phyloP scores from a whole-genome alignment of 2,888 invertebrate genomes.

The Petrolisthes manimaculis region DNA sequence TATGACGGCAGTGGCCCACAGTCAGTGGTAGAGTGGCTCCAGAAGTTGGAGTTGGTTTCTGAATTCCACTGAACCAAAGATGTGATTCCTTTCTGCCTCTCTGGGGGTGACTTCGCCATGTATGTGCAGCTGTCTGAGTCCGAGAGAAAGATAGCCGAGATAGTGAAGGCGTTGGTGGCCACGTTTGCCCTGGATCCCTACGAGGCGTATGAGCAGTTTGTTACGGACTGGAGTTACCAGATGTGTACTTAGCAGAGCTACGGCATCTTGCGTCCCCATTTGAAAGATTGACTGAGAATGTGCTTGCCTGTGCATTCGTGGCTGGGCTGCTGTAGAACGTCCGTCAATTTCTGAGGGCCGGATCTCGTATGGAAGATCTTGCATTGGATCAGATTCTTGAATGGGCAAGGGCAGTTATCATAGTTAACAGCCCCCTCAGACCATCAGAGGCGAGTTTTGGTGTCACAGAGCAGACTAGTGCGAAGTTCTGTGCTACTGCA shows the following conservation, averaged over 20 bases:
- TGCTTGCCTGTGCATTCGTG: slow-evolving; percentile 29
- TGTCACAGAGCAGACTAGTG: too few species aligned
- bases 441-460: too few species aligned
- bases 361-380: slow-evolving; percentile 27
- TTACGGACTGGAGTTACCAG: slow-evolving; percentile 26
- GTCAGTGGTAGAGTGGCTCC: slow-evolving; percentile 34
- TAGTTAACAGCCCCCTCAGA: neutral
- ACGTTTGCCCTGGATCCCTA: slow-evolving; percentile 27
- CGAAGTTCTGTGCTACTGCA: neutral
- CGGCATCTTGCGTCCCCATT: slow-evolving; percentile 28
- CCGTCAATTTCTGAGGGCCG: slow-evolving; percentile 32
- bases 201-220: slow-evolving; percentile 21
- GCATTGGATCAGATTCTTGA: slow-evolving; percentile 26
- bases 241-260: slow-evolving; percentile 35
- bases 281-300: slow-evolving; percentile 16
- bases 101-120: slow-evolving; percentile 20
- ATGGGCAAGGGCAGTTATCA: slow-evolving; percentile 8
- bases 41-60: slow-evolving; percentile 33
- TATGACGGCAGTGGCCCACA: slow-evolving; percentile 36
- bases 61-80: slow-evolving; percentile 18
- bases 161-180: slow-evolving; percentile 11
- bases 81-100: neutral
- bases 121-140: slow-evolving; percentile 23
- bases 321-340: slow-evolving; percentile 19
- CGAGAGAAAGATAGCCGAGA: slow-evolving; percentile 8